A percentile compares a stretch with the other conserved stretches of the same genome.
Conservation (phyloP, 2,888 invertebrate genomes). For the Synergus umbraculus region DNA sequence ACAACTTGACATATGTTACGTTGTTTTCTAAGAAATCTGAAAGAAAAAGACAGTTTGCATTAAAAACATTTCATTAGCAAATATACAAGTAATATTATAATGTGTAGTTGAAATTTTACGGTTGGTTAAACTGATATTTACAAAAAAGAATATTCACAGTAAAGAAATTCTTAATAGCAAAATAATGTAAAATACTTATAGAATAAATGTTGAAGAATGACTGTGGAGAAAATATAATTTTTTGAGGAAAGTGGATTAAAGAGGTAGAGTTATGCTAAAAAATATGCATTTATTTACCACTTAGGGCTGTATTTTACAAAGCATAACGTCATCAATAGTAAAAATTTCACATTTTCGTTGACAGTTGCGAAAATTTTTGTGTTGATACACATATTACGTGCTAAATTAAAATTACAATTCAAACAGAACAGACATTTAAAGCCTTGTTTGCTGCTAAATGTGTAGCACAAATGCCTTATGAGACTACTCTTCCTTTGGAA, state of each 20-base stretch:
- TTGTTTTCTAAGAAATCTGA: slow-evolving; percentile 1
- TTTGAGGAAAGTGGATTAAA: not conserved
- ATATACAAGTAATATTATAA: too few relatives aligned
- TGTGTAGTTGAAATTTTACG: not conserved
- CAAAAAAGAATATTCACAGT: not conserved
- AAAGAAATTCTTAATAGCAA: not conserved
- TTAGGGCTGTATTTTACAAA: slow-evolving; percentile 38
- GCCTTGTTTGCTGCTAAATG: slow-evolving; percentile 59
- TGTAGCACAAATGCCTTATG: slow-evolving; percentile 57
- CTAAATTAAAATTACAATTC: slow-evolving; percentile 45
- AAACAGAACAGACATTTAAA: slow-evolving; percentile 56
- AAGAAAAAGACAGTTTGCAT: not conserved
- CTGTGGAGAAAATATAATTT: not conserved
- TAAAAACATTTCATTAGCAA: not conserved
- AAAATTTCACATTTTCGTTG: slow-evolving; percentile 53
- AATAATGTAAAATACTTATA: not conserved
- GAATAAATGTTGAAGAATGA: not conserved
- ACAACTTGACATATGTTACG: not conserved
- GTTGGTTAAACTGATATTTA: not conserved
- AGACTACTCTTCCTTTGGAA: slow-evolving; percentile 62
- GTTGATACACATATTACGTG: slow-evolving; percentile 46
- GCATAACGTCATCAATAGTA: slow-evolving; percentile 54
- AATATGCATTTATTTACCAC: slow-evolving; percentile 35
- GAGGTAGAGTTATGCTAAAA: slow-evolving; percentile 16
- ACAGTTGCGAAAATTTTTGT: slow-evolving; percentile 40